These are phyloP conservation scores for Eupithecia subumbrata DNA, from an alignment of 2,888 invertebrate species.

Conservation along the genomic window DNA sequence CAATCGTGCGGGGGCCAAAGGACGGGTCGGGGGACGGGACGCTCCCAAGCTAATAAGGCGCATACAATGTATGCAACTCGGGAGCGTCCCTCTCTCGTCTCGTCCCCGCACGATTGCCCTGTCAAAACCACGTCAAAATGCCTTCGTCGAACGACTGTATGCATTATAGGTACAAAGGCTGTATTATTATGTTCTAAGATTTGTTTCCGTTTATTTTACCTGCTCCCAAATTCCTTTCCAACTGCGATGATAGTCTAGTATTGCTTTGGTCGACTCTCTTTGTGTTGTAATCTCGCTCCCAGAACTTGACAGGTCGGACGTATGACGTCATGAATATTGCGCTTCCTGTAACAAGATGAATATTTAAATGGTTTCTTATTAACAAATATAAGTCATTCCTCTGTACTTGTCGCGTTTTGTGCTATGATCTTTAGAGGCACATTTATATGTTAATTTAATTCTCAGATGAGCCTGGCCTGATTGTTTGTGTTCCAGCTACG, in stretches of 20 bases:
- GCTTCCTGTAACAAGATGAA: slow-evolving; percentile 85
- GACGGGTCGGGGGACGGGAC: too few relatives aligned
- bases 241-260: slow-evolving; percentile 95
- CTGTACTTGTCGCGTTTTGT: neutral
- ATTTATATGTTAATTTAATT: too few relatives aligned
- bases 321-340: slow-evolving; percentile 99
- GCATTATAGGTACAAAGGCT: too few relatives aligned
- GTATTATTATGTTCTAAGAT: neutral
- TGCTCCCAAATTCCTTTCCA: slow-evolving; percentile 94
- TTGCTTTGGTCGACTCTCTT: slow-evolving; percentile 98
- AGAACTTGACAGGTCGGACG: slow-evolving; percentile 99
- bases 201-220: slow-evolving; percentile 52
- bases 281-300: slow-evolving; percentile 99
- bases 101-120: too few relatives aligned
- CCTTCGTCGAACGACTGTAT: too few relatives aligned
- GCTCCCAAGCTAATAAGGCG: too few relatives aligned
- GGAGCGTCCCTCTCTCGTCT: too few relatives aligned
- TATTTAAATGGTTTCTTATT: neutral
- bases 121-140: too few relatives aligned
- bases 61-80: too few relatives aligned
- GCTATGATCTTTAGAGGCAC: neutral
- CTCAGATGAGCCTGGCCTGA: too few relatives aligned
- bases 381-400: neutral
- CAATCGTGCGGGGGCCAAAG: too few relatives aligned
- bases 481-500: too few relatives aligned